Conservation (phyloP, 2,888 invertebrate genomes). For the Germaria angustata region DNA sequence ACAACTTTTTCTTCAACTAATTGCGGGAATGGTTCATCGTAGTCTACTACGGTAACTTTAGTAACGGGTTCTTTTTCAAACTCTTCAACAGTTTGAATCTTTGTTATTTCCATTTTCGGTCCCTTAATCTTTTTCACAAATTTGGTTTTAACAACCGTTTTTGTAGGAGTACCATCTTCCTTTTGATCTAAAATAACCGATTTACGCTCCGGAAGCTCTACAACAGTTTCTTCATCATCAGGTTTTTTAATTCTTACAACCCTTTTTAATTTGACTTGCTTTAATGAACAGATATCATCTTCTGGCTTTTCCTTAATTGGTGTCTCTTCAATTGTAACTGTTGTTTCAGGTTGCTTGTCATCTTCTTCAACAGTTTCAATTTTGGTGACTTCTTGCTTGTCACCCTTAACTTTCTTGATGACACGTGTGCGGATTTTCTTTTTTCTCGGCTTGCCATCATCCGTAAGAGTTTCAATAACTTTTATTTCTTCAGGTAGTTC, state of each 20-base stretch:
- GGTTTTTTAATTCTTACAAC: slow-evolving; percentile 72
- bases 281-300: slow-evolving; percentile 2
- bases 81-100: slow-evolving; percentile 79
- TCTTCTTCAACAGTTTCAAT: slow-evolving; percentile 79
- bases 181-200: slow-evolving; percentile 78
- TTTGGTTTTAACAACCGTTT: slow-evolving; percentile 79
- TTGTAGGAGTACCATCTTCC: slow-evolving; percentile 77
- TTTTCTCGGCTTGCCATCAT: slow-evolving; percentile 48
- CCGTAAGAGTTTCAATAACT: slow-evolving; percentile 37
- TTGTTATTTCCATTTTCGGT: slow-evolving; percentile 78
- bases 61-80: slow-evolving; percentile 80
- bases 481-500: slow-evolving; percentile 48
- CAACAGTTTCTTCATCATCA: slow-evolving; percentile 73
- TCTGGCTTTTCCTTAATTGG: slow-evolving; percentile 69
- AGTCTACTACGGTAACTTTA: slow-evolving; percentile 74
- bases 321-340: slow-evolving; percentile 69
- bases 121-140: slow-evolving; percentile 80
- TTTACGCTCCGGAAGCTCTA: slow-evolving; percentile 77
- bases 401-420: slow-evolving; percentile 45
- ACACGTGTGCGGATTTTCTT: slow-evolving; percentile 56
- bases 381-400: slow-evolving; percentile 78
- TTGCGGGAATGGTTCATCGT: slow-evolving; percentile 74
- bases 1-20: slow-evolving; percentile 71
- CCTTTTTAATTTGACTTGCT: slow-evolving; percentile 71
- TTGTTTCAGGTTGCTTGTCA: slow-evolving; percentile 77